Conservation (phyloP, 2,797 vertebrate genomes). For the Malurus splendens region DNA sequence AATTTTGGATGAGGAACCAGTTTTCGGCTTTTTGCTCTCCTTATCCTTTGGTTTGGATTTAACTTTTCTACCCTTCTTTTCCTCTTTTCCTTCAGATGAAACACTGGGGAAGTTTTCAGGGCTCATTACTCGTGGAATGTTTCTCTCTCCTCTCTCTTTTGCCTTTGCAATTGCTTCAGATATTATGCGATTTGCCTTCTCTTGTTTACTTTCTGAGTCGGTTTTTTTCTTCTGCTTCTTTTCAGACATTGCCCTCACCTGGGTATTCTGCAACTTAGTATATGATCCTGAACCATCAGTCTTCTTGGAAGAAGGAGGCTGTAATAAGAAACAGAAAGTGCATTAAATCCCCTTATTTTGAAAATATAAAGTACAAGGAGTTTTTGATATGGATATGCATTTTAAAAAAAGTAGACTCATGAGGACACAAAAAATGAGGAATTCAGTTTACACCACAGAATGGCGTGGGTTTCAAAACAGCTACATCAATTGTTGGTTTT, state of each 20-base stretch:
- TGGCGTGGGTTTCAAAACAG: constrained; percentile 27
- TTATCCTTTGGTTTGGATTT: constrained; percentile 86
- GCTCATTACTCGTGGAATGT: constrained; percentile 97
- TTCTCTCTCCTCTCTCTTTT: constrained; percentile 92
- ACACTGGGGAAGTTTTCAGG: constrained; percentile 95
- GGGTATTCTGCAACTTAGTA: constrained; percentile 87
- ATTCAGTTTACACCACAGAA: constrained; percentile 32
- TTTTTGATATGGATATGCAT: not conserved
- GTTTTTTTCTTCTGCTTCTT: constrained; percentile 82
- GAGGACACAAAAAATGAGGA: constrained; percentile 5
- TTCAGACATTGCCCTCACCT: constrained; percentile 86
- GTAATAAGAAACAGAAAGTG: constrained; percentile 20
- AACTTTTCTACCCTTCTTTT: constrained; percentile 74
- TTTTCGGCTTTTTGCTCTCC: constrained; percentile 84
- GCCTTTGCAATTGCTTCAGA: constrained; percentile 96
- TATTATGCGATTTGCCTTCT: constrained; percentile 98
- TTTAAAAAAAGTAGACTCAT: not conserved
- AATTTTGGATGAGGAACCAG: constrained; percentile 83
- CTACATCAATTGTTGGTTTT: not conserved
- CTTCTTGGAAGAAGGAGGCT: constrained; percentile 94
- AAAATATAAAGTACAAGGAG: not conserved
- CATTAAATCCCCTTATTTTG: not conserved
- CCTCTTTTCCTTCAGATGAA: constrained; percentile 81
- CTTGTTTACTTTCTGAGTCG: constrained; percentile 90
- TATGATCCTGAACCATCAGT: constrained; percentile 88